These are phyloP conservation scores for Parnassius apollo DNA, from an alignment of 2,888 invertebrate species.

Conservation along the genomic window DNA sequence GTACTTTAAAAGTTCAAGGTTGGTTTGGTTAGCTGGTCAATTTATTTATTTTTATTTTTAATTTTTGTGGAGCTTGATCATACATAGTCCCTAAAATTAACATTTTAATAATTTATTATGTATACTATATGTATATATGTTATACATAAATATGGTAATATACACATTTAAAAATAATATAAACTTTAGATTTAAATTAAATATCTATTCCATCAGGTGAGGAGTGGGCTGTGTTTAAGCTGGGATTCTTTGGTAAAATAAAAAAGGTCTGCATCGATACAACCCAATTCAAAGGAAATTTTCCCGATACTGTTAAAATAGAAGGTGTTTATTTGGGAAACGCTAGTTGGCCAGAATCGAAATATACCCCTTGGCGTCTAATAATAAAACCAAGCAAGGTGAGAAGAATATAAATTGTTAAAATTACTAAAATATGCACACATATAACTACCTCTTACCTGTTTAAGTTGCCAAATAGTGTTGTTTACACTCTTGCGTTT, in stretches of 20 bases:
- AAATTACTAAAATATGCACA: not conserved
- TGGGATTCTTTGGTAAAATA: slow-evolving; percentile 77
- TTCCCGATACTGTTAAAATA: slow-evolving; percentile 81
- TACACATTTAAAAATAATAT: no score
- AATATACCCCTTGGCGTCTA: slow-evolving; percentile 60
- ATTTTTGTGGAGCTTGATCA: slow-evolving; percentile 9
- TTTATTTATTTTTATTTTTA: slow-evolving; percentile 18
- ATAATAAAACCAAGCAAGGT: slow-evolving; percentile 79
- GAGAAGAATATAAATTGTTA: slow-evolving; percentile 29
- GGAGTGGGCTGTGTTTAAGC: slow-evolving; percentile 83
- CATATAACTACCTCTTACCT: not conserved
- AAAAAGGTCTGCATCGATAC: slow-evolving; percentile 81
- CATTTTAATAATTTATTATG: no score
- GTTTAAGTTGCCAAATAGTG: no score
- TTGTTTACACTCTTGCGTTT: no score
- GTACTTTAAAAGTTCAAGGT: slow-evolving; percentile 80
- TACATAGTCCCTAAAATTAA: no score
- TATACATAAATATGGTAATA: no score
- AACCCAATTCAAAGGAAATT: slow-evolving; percentile 84
- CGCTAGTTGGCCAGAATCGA: slow-evolving; percentile 49
- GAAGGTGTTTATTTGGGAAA: slow-evolving; percentile 69
- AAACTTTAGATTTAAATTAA: no score
- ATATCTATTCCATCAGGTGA: slow-evolving; percentile 51
- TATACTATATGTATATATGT: no score
- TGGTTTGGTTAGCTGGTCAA: slow-evolving; percentile 6